Base-by-base conservation (phyloP, 1,140 invertebrate genomes). In the Ladona fulva region DNA sequence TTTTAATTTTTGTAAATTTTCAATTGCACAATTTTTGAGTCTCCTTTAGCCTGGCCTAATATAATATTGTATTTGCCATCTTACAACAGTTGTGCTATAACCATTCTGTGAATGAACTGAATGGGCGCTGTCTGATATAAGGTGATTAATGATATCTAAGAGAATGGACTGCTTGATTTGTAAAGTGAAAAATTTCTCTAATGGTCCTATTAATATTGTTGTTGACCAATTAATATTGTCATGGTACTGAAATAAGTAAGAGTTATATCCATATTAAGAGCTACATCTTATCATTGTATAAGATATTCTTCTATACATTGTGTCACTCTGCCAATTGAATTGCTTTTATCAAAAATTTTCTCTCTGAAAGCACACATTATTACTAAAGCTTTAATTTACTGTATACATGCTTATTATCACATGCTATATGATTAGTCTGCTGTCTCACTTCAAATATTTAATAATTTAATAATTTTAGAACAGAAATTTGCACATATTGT, bases 371-470 rank as follows among this genome's bases (percentile, higher is more conserved):
- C 52, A 66, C 52, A 66, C 52, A 19, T 66, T 66, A 19, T 66
- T 19, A 66, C 52, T 22, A 66, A 66, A 66, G 52, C 52, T 66
- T 66, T 66, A 66, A 66, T 66, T 66, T 66, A 66, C 52, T 66
- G 12, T 66, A 12, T 66, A 66, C 12, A 66, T 66, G 52, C n/a
- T 19, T 66, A 66, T 22, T 66, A 66, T 66, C n/a, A 66, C 52
- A 66, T 22, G 8, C 29, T 8, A 37, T 37, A 37, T 37, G 29
- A 37, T 37, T 37, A 37, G 29, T 37, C 29, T 37, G 29, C 29
- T 37, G 8, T 37, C 29, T 5, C 29, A 37, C 8, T 5, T 37
- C 3, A 37, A 37, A 37, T 37, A 37, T 37, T 37, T 37, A 37
- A 37, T 37, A 5, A 37, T 37, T 37, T 37, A 37, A 37, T 37